Base-by-base conservation (phyloP, 1,140 invertebrate species). In the Liolophura sinensis region DNA sequence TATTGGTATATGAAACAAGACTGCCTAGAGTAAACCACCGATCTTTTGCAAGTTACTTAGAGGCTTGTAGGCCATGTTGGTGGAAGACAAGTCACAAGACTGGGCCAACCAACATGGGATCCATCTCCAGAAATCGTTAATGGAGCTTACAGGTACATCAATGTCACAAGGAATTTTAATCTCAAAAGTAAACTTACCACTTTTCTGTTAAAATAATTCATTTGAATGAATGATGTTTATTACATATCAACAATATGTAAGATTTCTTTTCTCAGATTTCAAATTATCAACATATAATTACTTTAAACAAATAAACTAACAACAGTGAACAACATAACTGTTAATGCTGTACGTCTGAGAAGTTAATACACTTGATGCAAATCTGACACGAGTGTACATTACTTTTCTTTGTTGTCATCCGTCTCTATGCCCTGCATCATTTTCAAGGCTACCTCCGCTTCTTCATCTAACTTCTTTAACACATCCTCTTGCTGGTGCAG, bases 321-420 rank as follows among this genome's bases (percentile, higher is more conserved):
- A 54, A n/a, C 51, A 54, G n/a, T 7, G 3, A 54, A 20, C 51
- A 54, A 12, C 51, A 24, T 54, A 20, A 54, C 51, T 24, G 24
- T 54, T n/a, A 20, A 24, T 54, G n/a, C n/a, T 24, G 51, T 20
- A 24, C 51, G n/a, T n/a, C 24, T n/a, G 24, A n/a, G n/a, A 12
- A n/a, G n/a, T 54, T 12, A 20, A 54, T 12, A 3, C 7, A 24
- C 12, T n/a, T 20, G 24, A 4, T 54, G n/a, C 24, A 20, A 54
- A 20, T 5, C 51, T 12, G 7, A 54, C 51, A 20, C 3, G 3
- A 7, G 51, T 1, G 18, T n/a, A 54, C 18, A 18, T 18, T 58
- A 58, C 56, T 31, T 20, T 58, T 58, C 56, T 31, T 31, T 58
- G 20, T 58, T 31, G 7, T 24, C 16, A 18, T 58, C 56, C 25